phyloP scores from a whole-genome alignment of 2,888 invertebrate genomes.

The Gasteruption jaculator region DNA sequence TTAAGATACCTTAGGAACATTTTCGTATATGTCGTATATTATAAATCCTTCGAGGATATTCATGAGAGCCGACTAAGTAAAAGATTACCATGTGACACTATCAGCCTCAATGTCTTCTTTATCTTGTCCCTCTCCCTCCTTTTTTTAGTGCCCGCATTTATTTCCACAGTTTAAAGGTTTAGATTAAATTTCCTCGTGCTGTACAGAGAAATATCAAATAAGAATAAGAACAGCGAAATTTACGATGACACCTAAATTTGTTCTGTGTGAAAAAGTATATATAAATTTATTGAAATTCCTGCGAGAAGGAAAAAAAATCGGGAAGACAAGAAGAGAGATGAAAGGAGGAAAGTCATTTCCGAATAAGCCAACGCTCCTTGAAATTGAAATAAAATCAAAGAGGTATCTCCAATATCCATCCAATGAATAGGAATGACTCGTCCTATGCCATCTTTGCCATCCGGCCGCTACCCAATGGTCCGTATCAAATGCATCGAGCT shows the following conservation, averaged over 20 bases:
- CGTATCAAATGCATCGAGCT: slow-evolving; percentile 30
- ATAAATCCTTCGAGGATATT: slow-evolving; percentile 44
- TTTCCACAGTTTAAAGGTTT: no score
- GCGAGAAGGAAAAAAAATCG: no score
- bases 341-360: slow-evolving; percentile 31
- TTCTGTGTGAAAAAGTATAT: no score
- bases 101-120: slow-evolving; percentile 31
- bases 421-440: slow-evolving; percentile 35
- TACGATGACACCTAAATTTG: no score
- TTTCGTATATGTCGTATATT: no score
- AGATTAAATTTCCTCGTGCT: no score
- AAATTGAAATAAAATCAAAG: slow-evolving; percentile 39
- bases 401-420: slow-evolving; percentile 35
- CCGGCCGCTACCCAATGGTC: slow-evolving; percentile 27
- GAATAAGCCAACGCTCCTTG: slow-evolving; percentile 27
- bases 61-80: no score
- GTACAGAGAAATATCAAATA: no score
- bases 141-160: slow-evolving; percentile 1
- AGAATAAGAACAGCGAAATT: no score
- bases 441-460: slow-evolving; percentile 22
- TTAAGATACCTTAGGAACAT: no score
- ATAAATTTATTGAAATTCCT: no score
- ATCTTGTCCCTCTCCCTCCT: slow-evolving; percentile 21
- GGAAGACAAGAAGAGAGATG: slow-evolving; percentile 15
- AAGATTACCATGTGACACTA: slow-evolving; percentile 47